A percentile compares a stretch with the other conserved stretches of the same genome.
These are phyloP conservation scores for Volucella zonaria DNA, from an alignment of 2,888 invertebrate species.

Conservation along the genomic window DNA sequence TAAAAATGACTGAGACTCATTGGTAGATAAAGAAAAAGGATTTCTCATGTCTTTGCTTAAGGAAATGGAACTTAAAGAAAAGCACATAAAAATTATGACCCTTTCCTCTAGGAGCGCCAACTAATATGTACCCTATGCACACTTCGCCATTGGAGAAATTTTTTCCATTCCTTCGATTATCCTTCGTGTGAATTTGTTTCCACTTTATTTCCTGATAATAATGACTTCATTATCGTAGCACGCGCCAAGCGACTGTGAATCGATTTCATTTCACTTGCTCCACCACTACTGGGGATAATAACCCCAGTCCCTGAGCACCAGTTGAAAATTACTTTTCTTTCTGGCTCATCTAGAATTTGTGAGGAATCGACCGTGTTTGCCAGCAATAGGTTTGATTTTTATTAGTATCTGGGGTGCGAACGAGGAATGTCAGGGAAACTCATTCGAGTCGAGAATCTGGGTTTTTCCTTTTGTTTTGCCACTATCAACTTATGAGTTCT, in stretches of 20 bases:
- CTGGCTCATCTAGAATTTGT: slow-evolving; percentile 24
- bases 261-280: slow-evolving; percentile 59
- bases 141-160: slow-evolving; percentile 23
- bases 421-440: background rate
- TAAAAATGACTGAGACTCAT: slow-evolving; percentile 23
- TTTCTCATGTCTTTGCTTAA: slow-evolving; percentile 20
- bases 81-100: slow-evolving; percentile 42
- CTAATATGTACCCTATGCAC: slow-evolving; percentile 6
- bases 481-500: slow-evolving; percentile 42
- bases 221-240: slow-evolving; percentile 72
- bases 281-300: background rate
- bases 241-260: slow-evolving; percentile 56
- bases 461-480: slow-evolving; percentile 2
- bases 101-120: slow-evolving; percentile 23
- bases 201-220: slow-evolving; percentile 73
- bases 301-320: slow-evolving; percentile 27
- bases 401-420: too few species aligned
- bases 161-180: slow-evolving; percentile 58
- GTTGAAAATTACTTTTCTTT: slow-evolving; percentile 41
- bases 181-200: slow-evolving; percentile 71
- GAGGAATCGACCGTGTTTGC: slow-evolving; percentile 5
- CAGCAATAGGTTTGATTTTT: slow-evolving; percentile 3
- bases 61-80: slow-evolving; percentile 4
- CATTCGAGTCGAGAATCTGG: slow-evolving; percentile 25
- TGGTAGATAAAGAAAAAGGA: slow-evolving; percentile 44